phyloP scores from a whole-genome alignment of 2,113 vertebrate species.

The Microcebus tavaratra region DNA sequence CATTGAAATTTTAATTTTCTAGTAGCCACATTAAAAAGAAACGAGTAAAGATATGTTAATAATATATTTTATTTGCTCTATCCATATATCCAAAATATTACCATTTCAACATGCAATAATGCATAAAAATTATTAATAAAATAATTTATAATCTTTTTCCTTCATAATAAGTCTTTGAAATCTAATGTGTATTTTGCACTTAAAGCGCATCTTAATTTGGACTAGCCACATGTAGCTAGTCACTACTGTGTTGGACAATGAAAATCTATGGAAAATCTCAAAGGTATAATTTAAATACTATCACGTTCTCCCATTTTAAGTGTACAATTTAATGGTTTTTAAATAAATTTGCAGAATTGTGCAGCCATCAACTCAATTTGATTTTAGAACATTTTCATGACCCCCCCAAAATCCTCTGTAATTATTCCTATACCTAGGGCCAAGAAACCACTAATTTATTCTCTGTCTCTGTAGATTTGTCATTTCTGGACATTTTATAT shows the following conservation, averaged over 20 bases:
- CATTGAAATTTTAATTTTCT: background rate
- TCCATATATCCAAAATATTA: background rate
- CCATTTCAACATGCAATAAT: background rate
- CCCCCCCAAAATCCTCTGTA: background rate
- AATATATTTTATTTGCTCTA: background rate
- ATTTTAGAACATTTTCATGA: background rate
- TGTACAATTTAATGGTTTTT: background rate
- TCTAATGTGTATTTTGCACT: background rate
- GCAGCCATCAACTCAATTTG: background rate
- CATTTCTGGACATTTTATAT: background rate
- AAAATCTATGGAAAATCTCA: background rate
- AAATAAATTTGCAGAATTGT: background rate
- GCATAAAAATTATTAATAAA: background rate
- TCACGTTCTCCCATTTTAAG: background rate
- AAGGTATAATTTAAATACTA: background rate
- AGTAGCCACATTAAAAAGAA: background rate
- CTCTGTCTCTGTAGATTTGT: background rate
- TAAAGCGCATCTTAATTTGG: background rate
- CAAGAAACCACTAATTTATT: background rate
- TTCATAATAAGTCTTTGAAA: background rate
- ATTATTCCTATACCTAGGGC: background rate
- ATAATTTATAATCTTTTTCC: background rate
- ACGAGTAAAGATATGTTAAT: background rate
- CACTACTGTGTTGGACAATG: background rate
- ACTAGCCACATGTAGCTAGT: background rate